phyloP scores from a whole-genome alignment of 2,113 vertebrate genomes.

The Gobius niger region DNA sequence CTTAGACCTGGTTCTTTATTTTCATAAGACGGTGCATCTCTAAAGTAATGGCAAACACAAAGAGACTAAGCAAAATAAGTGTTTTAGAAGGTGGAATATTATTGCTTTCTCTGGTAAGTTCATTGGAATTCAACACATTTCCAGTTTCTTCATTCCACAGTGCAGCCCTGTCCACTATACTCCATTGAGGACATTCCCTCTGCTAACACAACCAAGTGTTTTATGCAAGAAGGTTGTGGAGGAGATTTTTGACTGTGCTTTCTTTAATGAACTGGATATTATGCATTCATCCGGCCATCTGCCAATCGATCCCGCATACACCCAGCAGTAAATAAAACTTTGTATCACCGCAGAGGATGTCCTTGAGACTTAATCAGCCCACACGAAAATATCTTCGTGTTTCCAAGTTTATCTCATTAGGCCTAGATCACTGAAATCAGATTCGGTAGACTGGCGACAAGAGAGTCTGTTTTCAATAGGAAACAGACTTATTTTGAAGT shows the following conservation, averaged over 20 bases:
- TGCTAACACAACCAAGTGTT: not conserved
- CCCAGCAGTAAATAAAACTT: conserved; percentile 16
- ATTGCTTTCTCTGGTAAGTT: not conserved
- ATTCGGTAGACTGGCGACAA: not conserved
- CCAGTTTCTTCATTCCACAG: not conserved
- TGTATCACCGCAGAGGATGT: not conserved
- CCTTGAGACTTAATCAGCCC: conserved; percentile 23
- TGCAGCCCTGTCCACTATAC: not conserved
- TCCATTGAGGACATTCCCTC: not conserved
- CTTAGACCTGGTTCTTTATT: not conserved
- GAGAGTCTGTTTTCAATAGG: not conserved
- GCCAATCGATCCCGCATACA: conserved; percentile 19
- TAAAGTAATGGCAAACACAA: not conserved
- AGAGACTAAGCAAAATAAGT: not conserved
- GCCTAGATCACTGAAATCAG: not conserved
- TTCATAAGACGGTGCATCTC: not conserved
- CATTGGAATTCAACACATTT: not conserved
- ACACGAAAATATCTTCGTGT: not conserved
- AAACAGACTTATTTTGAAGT: too few species aligned
- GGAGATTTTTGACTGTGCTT: not conserved
- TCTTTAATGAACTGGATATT: conserved; percentile 45
- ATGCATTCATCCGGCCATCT: conserved; percentile 32
- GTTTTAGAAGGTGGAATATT: not conserved
- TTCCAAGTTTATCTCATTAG: conserved; percentile 15
- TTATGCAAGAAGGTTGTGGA: conserved; percentile 8